phyloP scores from a whole-genome alignment of 2,888 invertebrate species.

The Loripinus fragilis region DNA sequence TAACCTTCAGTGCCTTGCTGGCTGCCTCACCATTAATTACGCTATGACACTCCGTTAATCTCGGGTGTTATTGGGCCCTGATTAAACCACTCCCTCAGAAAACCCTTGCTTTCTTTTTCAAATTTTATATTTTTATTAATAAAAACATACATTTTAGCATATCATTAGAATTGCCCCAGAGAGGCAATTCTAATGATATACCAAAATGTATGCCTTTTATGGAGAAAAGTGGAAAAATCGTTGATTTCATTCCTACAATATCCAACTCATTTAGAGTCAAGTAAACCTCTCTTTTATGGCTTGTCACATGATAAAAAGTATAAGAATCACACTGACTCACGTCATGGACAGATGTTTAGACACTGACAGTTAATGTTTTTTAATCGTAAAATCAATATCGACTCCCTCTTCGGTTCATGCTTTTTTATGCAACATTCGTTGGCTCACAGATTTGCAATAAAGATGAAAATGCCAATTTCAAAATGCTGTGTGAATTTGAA shows the following conservation, averaged over 20 bases:
- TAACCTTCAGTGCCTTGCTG: background rate
- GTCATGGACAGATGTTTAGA: slow-evolving; percentile 14
- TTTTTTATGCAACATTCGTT: slow-evolving; percentile 19
- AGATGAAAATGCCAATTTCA: slow-evolving; percentile 13
- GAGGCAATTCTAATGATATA: no score
- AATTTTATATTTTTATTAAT: no score
- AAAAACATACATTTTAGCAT: no score
- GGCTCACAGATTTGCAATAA: slow-evolving; percentile 12
- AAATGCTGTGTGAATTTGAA: background rate
- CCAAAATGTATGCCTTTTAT: no score
- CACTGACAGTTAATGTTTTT: slow-evolving; percentile 20
- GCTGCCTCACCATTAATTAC: background rate
- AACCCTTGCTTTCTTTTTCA: no score
- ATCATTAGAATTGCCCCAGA: no score
- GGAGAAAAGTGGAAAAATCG: no score
- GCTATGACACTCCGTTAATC: background rate
- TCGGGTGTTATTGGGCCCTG: slow-evolving; percentile 6
- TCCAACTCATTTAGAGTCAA: no score
- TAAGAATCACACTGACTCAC: slow-evolving; percentile 6
- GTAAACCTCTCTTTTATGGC: slow-evolving; percentile 4
- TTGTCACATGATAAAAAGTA: slow-evolving; percentile 11
- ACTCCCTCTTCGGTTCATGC: slow-evolving; percentile 1
- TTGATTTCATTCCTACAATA: no score
- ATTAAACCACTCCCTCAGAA: background rate
- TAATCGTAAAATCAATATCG: slow-evolving; percentile 13